phyloP scores from a whole-genome alignment of 1,140 invertebrate genomes.

The Nilaparvata lugens region DNA sequence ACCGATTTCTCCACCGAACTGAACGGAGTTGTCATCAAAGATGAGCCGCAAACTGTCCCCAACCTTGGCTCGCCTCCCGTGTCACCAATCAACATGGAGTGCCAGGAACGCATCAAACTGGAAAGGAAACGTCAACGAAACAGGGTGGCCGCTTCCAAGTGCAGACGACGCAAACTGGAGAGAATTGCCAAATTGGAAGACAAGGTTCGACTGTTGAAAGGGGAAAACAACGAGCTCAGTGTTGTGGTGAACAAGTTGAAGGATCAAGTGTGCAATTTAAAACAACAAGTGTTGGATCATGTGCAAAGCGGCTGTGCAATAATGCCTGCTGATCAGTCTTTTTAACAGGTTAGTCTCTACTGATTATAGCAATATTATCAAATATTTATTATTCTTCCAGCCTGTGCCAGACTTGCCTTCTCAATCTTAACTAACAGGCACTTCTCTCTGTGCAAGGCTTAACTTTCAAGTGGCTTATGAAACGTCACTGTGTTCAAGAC shows the following conservation, averaged over 20 bases:
- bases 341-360: neutral
- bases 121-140: conserved; percentile 93
- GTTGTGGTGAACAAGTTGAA: conserved; percentile 76
- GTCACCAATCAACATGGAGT: conserved; percentile 93
- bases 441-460: neutral
- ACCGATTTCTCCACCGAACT: conserved; percentile 27
- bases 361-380: neutral
- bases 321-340: neutral
- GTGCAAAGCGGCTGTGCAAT: conserved; percentile 81
- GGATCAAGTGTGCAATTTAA: conserved; percentile 84
- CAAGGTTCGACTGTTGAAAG: conserved; percentile 84
- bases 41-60: conserved; percentile 79
- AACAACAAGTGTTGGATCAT: conserved; percentile 91
- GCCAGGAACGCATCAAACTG: conserved; percentile 88
- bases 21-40: conserved; percentile 50
- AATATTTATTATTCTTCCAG: neutral
- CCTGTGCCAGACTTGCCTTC: neutral
- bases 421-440: neutral
- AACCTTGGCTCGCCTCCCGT: conserved; percentile 57
- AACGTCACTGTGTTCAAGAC: too few relatives aligned
- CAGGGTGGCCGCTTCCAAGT: conserved; percentile 94
- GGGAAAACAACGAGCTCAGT: conserved; percentile 78
- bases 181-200: conserved; percentile 89
- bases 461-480: too few relatives aligned
- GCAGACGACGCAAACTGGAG: conserved; percentile 87